These are phyloP conservation scores for Umimayanthus chanpuru DNA, from an alignment of 92 coral and sea anemone species.

Conservation along the genomic window DNA sequence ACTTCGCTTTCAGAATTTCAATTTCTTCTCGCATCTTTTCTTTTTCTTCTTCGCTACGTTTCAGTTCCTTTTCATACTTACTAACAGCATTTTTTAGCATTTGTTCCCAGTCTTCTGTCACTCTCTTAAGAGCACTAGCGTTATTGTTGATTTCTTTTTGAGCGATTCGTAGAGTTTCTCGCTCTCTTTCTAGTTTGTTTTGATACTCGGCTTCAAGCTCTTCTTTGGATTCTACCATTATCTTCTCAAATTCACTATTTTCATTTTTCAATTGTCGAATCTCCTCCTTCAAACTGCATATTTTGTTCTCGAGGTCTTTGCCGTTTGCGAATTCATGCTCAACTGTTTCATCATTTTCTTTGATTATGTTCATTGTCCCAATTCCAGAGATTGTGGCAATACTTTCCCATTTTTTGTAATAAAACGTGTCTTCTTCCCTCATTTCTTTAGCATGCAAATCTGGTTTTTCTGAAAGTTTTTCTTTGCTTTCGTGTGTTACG, in stretches of 20 bases:
- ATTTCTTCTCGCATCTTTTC: background rate
- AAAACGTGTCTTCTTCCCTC: constrained; percentile 60
- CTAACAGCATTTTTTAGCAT: constrained; percentile 62
- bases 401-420: constrained; percentile 54
- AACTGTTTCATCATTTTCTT: no score
- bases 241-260: constrained; percentile 59
- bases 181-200: constrained; percentile 48
- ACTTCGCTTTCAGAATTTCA: background rate
- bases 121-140: constrained; percentile 55
- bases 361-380: no score
- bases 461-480: constrained; percentile 50
- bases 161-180: constrained; percentile 42
- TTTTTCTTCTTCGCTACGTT: constrained; percentile 60
- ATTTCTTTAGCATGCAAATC: constrained; percentile 58
- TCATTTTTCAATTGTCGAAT: constrained; percentile 41
- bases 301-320: no score
- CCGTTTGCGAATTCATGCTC: no score
- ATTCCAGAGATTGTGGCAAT: constrained; percentile 10
- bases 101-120: constrained; percentile 76
- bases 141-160: constrained; percentile 61
- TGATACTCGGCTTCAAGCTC: constrained; percentile 51
- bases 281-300: no score
- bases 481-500: constrained; percentile 29
- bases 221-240: constrained; percentile 46
- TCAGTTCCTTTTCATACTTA: constrained; percentile 67